phyloP scores from a whole-genome alignment of 1,140 invertebrate species.

The Heterodera carotae region DNA sequence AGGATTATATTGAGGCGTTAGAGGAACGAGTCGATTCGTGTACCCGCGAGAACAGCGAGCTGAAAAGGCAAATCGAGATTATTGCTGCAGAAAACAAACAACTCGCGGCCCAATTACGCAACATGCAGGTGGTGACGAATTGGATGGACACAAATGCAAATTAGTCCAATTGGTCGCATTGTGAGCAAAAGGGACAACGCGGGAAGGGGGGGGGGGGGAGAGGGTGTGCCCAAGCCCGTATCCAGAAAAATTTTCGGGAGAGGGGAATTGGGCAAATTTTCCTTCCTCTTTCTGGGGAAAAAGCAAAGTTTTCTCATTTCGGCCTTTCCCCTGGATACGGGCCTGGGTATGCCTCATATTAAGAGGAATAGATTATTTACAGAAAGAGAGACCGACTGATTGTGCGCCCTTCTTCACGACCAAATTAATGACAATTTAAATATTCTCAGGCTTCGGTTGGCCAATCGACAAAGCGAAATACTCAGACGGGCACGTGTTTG shows the following conservation, averaged over 20 bases:
- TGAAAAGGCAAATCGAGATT: constrained; percentile 59
- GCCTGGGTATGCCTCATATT: no score
- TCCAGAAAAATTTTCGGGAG: no score
- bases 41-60: constrained; percentile 58
- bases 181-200: no score
- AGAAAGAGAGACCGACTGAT: no score
- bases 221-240: not conserved
- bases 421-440: not conserved
- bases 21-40: constrained; percentile 61
- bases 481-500: constrained; percentile 63
- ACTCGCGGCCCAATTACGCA: constrained; percentile 53
- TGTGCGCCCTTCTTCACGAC: not conserved
- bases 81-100: constrained; percentile 51
- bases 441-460: constrained; percentile 31
- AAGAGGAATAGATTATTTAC: no score
- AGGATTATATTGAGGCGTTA: constrained; percentile 65
- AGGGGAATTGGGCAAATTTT: not conserved
- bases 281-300: no score
- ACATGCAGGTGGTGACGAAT: constrained; percentile 46
- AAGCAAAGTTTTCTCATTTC: no score
- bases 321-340: no score
- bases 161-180: no score
- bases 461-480: constrained; percentile 49
- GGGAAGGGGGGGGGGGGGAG: not conserved
- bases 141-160: no score